These are phyloP conservation scores for Spea bombifrons DNA, from an alignment of 2,113 vertebrate species.

Conservation along the genomic window DNA sequence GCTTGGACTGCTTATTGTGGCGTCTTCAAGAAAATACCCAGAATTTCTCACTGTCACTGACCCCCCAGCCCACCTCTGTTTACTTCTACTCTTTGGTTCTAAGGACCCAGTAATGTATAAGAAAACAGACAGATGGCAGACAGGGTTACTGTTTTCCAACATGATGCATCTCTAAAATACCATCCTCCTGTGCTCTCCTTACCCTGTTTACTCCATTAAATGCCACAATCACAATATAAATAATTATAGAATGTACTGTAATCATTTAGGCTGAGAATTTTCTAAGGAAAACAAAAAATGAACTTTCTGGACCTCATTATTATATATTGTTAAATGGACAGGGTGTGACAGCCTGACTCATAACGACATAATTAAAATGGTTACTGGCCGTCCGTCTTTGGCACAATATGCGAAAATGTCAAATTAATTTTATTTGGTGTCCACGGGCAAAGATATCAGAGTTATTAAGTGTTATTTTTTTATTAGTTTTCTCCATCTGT, in stretches of 20 bases:
- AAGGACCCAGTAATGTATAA: not conserved
- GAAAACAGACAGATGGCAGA: not conserved
- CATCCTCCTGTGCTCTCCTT: not conserved
- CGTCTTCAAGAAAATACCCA: too few species aligned
- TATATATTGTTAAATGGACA: conserved; percentile 36
- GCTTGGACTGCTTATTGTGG: too few species aligned
- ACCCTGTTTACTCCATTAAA: conserved; percentile 40
- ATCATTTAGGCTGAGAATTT: conserved; percentile 31
- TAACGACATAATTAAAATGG: conserved; percentile 37
- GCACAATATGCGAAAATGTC: conserved; percentile 33
- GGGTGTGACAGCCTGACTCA: conserved; percentile 35
- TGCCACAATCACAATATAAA: not conserved
- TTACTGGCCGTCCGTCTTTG: conserved; percentile 4
- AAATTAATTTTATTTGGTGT: conserved; percentile 42
- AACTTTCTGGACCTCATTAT: conserved; percentile 40
- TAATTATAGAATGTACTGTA: conserved; percentile 16
- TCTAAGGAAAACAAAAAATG: conserved; percentile 20
- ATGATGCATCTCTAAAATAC: not conserved
- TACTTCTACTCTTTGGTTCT: not conserved
- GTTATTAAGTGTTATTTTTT: not conserved
- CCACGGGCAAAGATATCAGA: not conserved
- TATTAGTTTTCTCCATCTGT: too few species aligned
- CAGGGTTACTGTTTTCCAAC: not conserved
- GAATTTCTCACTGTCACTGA: too few species aligned
- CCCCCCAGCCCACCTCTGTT: not conserved